phyloP scores from a whole-genome alignment of 2,888 invertebrate genomes.

The Nematopogon swammerdamellus region DNA sequence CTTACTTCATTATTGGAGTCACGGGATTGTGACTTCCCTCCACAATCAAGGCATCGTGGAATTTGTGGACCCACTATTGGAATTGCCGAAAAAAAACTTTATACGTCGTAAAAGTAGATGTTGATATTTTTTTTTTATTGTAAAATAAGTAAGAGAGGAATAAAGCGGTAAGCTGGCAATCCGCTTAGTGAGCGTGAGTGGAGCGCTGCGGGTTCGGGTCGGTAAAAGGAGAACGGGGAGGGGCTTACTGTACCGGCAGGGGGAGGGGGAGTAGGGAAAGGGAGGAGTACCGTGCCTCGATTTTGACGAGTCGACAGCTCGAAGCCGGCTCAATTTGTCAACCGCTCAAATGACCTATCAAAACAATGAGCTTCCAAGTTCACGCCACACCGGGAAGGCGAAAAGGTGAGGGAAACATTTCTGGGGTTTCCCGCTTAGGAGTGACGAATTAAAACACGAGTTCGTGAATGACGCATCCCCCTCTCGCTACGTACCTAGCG shows the following conservation, averaged over 20 bases:
- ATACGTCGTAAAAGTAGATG: not conserved
- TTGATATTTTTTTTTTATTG: constrained; percentile 30
- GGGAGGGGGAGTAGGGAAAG: constrained; percentile 3
- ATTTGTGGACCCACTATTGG: too few relatives aligned
- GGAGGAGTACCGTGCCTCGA: not conserved
- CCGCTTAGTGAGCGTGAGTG: constrained; percentile 42
- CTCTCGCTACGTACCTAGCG: too few relatives aligned
- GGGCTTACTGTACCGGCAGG: too few relatives aligned
- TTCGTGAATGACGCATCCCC: too few relatives aligned
- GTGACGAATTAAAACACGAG: too few relatives aligned
- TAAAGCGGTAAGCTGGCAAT: constrained; percentile 49
- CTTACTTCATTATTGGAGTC: constrained; percentile 53
- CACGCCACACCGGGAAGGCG: too few relatives aligned
- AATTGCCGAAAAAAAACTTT: not conserved
- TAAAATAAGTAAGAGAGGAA: constrained; percentile 20
- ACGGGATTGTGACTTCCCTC: constrained; percentile 48
- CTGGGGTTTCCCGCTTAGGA: too few relatives aligned
- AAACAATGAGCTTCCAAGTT: not conserved
- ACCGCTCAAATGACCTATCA: not conserved
- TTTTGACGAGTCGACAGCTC: not conserved
- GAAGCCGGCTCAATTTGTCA: not conserved
- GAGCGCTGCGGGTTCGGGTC: constrained; percentile 18
- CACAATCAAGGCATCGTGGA: constrained; percentile 43
- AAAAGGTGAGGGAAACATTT: too few relatives aligned
- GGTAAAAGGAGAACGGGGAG: too few relatives aligned